Evolutionary conservation across 2,113 vertebrate genomes (phyloP).

Genomic region (Peromyscus maniculatus): DNA sequence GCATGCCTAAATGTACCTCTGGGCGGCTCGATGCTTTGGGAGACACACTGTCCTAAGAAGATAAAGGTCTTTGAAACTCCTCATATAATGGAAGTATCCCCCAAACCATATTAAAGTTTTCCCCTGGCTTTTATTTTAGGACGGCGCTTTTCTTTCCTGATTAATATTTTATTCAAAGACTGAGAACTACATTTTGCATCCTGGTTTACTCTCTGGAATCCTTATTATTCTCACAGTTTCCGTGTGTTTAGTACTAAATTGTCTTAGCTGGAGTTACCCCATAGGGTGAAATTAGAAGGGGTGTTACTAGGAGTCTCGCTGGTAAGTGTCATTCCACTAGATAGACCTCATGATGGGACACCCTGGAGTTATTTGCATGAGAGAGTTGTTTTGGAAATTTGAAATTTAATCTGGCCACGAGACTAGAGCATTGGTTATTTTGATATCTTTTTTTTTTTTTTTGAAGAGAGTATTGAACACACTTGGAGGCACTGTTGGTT

Average conservation of each 20-base stretch:
- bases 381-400: slow-evolving; percentile 40
- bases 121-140: slow-evolving; percentile 57
- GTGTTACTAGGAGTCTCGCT: neutral
- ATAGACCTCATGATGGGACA: neutral
- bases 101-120: neutral
- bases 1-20: neutral
- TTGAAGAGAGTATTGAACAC: slow-evolving; percentile 15
- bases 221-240: slow-evolving; percentile 44
- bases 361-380: neutral
- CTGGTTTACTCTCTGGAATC: slow-evolving; percentile 4
- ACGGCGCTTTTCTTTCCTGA: slow-evolving; percentile 14
- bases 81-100: neutral
- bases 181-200: slow-evolving; percentile 13
- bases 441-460: neutral
- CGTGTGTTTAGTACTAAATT: neutral
- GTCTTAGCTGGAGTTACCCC: slow-evolving; percentile 10
- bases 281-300: neutral
- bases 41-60: neutral
- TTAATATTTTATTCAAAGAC: slow-evolving; percentile 51
- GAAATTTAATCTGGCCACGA: slow-evolving; percentile 26
- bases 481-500: neutral
- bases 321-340: neutral
- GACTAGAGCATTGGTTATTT: slow-evolving; percentile 41
- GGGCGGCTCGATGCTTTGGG: neutral
- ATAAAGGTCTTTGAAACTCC: slow-evolving; percentile 50